Conservation (phyloP, 1,140 invertebrate species). For the Spodoptera frugiperda region DNA sequence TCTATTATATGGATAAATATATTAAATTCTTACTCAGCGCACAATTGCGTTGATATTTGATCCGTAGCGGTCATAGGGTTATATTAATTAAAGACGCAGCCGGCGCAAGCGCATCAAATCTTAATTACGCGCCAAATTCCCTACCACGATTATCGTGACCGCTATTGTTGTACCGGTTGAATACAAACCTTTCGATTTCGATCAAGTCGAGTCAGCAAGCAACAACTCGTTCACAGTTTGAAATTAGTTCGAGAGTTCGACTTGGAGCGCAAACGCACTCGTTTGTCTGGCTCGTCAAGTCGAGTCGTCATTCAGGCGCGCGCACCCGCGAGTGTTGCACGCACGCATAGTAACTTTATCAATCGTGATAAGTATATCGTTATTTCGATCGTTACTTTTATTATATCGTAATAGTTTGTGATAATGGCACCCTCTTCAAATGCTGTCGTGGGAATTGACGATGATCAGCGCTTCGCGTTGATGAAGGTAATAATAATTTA, state of each 20-base stretch:
- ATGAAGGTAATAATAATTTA: conserved; percentile 87
- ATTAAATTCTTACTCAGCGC: too few relatives aligned
- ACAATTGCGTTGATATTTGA: too few relatives aligned
- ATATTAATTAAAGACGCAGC: too few relatives aligned
- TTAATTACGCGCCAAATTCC: not conserved
- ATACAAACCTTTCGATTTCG: too few relatives aligned
- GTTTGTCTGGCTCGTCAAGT: not conserved
- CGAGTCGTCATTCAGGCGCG: conserved; percentile 17
- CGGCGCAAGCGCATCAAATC: not conserved
- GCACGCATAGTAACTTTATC: not conserved
- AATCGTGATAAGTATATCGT: conserved; percentile 2
- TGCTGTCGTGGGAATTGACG: conserved; percentile 80
- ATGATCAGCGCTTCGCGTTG: conserved; percentile 89
- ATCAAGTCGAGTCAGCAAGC: too few relatives aligned
- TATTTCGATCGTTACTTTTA: not conserved
- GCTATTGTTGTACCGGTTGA: too few relatives aligned
- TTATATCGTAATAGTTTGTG: conserved; percentile 42
- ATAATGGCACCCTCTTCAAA: conserved; percentile 81
- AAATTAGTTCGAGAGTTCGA: too few relatives aligned
- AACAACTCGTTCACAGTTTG: too few relatives aligned
- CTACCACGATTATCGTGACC: too few relatives aligned
- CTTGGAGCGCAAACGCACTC: not conserved
- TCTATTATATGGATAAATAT: too few relatives aligned
- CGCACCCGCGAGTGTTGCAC: conserved; percentile 37
- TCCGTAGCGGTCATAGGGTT: too few relatives aligned